Base-by-base conservation (phyloP, 2,797 vertebrate genomes). In the Hirundo rustica region DNA sequence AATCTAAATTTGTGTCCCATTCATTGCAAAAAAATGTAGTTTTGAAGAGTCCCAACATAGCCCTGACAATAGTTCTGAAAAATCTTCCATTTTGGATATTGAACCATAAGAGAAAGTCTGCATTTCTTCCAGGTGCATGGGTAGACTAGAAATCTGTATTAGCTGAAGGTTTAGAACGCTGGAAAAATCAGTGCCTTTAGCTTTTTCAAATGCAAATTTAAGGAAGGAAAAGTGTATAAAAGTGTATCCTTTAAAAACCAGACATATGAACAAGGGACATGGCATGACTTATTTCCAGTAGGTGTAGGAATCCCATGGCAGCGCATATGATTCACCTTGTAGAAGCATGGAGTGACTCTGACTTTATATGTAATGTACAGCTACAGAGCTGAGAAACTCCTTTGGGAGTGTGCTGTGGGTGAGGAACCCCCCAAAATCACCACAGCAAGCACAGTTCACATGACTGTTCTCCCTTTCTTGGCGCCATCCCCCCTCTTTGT, bases 281-380 rank as follows among this genome's bases (percentile, higher is more conserved):
- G 11, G 3, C 5, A 8, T 15, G 11, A 18, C 9, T 25, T 50
- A 20, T 27, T 47, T 54, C 30, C 22, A 38, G 32, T 7, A 29
- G 8, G 6, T 40, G 34, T 1, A 9, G 7, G 42, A 10, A 19
- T 36, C 14, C 58, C 6, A 4, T 32, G 22, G 13, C 7, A 67
- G 25, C 9, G 81, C 10, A 75, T 74, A 29, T 57, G 1, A 29
- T 81, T 67, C 16, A 67, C 6, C 20, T 76, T 16, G 7, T 16
- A 62, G 60, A 82, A 68, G 7, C 4, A 79, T 67, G 58, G 12
- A 53, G 15, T n/a, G 16, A 2, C 12, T 88, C 34, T 60, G 30
- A 65, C 11, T 74, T 44, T 26, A 29, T 29, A 7, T 4, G 8
- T 11, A 47, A 4, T 0, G 1, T 19, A 65, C 11, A 71, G 11